Percentiles rank a stretch among this genome's conserved stretches.
Conservation (phyloP, 2,797 vertebrate genomes). For the Telmatherina bonti region DNA sequence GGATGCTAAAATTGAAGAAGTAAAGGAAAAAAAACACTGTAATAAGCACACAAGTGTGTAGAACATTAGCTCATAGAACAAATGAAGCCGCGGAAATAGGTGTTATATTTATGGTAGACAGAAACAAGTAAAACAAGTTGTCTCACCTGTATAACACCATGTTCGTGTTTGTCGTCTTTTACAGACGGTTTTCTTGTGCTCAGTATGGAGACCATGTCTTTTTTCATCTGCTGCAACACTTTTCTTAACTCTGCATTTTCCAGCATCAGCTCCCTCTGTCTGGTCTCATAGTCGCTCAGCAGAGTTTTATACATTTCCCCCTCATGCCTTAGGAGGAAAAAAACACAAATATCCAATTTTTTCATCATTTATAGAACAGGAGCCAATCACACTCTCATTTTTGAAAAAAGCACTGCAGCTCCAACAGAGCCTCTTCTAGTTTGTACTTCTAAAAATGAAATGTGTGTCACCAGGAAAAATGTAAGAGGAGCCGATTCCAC, state of each 20-base stretch:
- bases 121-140: not conserved
- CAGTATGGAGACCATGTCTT: constrained; percentile 93
- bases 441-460: constrained; percentile 15
- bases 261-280: constrained; percentile 90
- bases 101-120: not conserved
- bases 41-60: not conserved
- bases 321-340: constrained; percentile 86
- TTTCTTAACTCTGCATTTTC: constrained; percentile 96
- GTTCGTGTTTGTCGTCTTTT: constrained; percentile 83
- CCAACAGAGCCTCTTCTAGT: not conserved
- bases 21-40: not conserved
- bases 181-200: constrained; percentile 84
- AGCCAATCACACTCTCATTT: too few relatives aligned
- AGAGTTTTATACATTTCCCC: constrained; percentile 95
- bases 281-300: constrained; percentile 90
- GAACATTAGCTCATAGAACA: not conserved
- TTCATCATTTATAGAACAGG: not conserved
- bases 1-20: not conserved
- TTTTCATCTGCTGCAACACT: constrained; percentile 97
- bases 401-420: not conserved
- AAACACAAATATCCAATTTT: constrained; percentile 14
- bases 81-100: too few relatives aligned
- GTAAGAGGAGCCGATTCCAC: not conserved
- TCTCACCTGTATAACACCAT: constrained; percentile 82
- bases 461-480: constrained; percentile 32